These are phyloP conservation scores for Penaeus vannamei DNA, from an alignment of 1,140 invertebrate genomes.

Conservation along the genomic window DNA sequence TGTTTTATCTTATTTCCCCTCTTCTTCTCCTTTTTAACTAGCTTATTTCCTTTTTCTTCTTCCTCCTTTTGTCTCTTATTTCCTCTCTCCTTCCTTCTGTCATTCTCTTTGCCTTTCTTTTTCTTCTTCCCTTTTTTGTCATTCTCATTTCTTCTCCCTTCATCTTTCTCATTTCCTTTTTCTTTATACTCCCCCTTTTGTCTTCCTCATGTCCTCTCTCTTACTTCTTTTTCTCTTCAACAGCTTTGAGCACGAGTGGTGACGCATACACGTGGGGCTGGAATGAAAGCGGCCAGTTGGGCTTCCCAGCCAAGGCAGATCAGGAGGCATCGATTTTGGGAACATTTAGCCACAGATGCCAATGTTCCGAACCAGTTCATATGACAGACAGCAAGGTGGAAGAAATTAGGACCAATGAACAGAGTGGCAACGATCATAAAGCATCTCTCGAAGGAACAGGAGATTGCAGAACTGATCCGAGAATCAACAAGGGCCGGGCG, in stretches of 20 bases:
- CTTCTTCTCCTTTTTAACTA: too few species aligned
- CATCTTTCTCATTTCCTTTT: too few species aligned
- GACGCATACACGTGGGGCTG: constrained; percentile 55
- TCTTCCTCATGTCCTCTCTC: too few species aligned
- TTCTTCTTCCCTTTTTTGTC: too few species aligned
- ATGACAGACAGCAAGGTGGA: neutral
- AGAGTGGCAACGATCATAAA: neutral
- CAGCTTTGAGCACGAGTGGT: constrained; percentile 43
- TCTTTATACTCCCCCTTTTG: too few species aligned
- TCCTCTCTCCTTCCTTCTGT: too few species aligned
- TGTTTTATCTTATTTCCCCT: too few species aligned
- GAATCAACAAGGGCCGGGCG: constrained; percentile 29
- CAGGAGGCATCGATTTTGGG: constrained; percentile 16
- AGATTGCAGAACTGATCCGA: neutral
- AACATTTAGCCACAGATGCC: constrained; percentile 29
- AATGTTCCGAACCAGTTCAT: constrained; percentile 28
- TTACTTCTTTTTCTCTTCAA: constrained; percentile 8
- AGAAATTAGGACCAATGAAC: neutral
- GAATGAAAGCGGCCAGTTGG: constrained; percentile 57
- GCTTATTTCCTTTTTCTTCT: too few species aligned
- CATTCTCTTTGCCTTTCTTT: too few species aligned
- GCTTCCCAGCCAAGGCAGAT: constrained; percentile 33
- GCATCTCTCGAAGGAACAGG: too few species aligned
- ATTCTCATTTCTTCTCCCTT: too few species aligned
- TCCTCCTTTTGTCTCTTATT: too few species aligned